Evolutionary conservation across 2,888 invertebrate species (phyloP), one percentile per base, ranked within the genome.

Genomic region (Fabriciana adippe): DNA sequence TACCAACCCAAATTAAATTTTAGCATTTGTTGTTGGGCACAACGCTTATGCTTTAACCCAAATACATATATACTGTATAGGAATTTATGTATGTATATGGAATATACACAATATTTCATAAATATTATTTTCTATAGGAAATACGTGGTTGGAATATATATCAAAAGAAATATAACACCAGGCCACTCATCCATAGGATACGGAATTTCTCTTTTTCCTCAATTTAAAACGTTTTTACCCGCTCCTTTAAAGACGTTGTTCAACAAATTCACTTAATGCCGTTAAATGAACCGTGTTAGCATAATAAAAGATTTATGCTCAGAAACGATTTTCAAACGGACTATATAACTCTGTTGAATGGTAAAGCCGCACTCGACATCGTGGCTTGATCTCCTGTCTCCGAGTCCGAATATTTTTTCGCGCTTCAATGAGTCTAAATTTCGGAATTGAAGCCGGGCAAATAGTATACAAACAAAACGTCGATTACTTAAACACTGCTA

Each of bases 241-340:
- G 82, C 89, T 87, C 88, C 85, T 88, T 89, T 90, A 87, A 90
- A 89, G 86, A 90, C 87, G 87, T 85, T 88, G 90, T 90, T 89
- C 89, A 86, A 90, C 90, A 90, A 90, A 91, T 90, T 90, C 90
- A 90, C 90, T 91, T 90, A 90, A 90, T 88, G 88, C 87, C 81
- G 89, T 89, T 91, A 89, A 92, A 92, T 90, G 91, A 91, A 92
- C 90, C 87, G 89, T 91, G 84, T 81, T 88, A 84, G 86, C 86
- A 88, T 90, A 90, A 90, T 89, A 92, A 92, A 91, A 90, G 91
- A 91, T 88, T 90, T 90, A 86, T 87, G 88, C 86, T 88, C 81
- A 84, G 87, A 89, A 88, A 81, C 87, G 88, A 89, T 91, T 90
- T 86, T 81, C 83, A 77, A 88, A 89, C 81, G 86, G 85, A 83